Percentiles rank a stretch among this genome's conserved stretches.
Conservation (phyloP, 2,113 vertebrate genomes). For the Piliocolobus tephrosceles region DNA sequence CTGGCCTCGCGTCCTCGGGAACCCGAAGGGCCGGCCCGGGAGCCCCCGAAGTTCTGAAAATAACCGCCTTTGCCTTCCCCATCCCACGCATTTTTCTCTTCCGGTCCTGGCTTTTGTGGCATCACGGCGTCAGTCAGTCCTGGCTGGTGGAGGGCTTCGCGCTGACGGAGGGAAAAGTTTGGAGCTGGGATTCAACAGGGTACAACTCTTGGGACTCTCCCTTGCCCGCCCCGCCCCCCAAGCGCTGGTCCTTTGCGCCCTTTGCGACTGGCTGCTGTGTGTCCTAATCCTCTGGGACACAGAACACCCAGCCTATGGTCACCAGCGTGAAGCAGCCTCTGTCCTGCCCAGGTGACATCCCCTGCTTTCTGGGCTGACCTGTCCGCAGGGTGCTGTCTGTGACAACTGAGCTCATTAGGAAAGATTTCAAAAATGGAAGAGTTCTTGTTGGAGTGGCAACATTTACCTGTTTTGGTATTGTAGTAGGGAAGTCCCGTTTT, state of each 20-base stretch:
- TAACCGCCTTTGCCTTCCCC: not conserved
- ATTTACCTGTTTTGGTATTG: not conserved
- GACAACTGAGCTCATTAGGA: not conserved
- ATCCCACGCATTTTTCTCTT: not conserved
- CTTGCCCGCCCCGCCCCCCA: not conserved
- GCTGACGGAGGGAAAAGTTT: slow-evolving; percentile 43
- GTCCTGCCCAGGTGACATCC: not conserved
- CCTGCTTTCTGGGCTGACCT: not conserved
- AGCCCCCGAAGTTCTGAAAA: not conserved
- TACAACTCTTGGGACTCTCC: not conserved
- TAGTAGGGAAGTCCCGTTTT: not conserved
- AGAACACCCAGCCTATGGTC: not conserved
- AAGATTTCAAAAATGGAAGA: not conserved
- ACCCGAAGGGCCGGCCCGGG: not conserved
- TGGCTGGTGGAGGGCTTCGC: not conserved
- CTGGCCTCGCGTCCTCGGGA: not conserved
- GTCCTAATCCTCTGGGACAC: not conserved
- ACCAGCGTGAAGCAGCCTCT: not conserved
- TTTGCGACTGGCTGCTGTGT: not conserved
- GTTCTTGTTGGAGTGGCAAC: not conserved
- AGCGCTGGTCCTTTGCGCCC: not conserved
- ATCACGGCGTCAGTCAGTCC: not conserved
- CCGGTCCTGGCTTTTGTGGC: not conserved
- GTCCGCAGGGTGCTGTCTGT: not conserved
- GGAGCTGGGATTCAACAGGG: slow-evolving; percentile 56